Percentiles rank a stretch among this genome's conserved stretches.
phyloP scores from a whole-genome alignment of 2,888 invertebrate genomes.

The Xestia sexstrigata region DNA sequence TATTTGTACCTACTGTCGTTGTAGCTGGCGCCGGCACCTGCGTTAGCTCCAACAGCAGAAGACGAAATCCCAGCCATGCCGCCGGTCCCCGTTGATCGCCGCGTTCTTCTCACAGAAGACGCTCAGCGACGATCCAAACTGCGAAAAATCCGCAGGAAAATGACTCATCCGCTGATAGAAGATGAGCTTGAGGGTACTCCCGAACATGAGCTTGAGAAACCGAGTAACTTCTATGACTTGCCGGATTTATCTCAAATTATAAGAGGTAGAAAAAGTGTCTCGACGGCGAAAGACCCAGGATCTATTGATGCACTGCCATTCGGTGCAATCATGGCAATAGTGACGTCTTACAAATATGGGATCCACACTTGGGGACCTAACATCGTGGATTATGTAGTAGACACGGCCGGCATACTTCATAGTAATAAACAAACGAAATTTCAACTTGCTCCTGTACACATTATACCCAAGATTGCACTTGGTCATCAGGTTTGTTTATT shows the following conservation, averaged over 20 bases:
- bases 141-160: conserved; percentile 81
- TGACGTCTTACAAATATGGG: conserved; percentile 91
- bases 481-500: conserved; percentile 85
- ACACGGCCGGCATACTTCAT: conserved; percentile 84
- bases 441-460: conserved; percentile 89
- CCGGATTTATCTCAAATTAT: conserved; percentile 92
- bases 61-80: conserved; percentile 81
- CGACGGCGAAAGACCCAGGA: conserved; percentile 63
- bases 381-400: conserved; percentile 91
- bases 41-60: conserved; percentile 64
- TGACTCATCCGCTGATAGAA: conserved; percentile 82
- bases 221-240: conserved; percentile 90
- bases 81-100: conserved; percentile 79
- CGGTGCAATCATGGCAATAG: conserved; percentile 91
- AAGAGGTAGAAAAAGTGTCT: conserved; percentile 86
- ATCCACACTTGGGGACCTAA: conserved; percentile 91
- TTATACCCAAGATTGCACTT: conserved; percentile 91
- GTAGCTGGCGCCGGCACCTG: conserved; percentile 74
- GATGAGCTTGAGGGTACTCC: conserved; percentile 72
- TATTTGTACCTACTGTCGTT: conserved; percentile 23
- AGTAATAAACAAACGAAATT: conserved; percentile 83
- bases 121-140: conserved; percentile 81
- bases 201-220: conserved; percentile 89
- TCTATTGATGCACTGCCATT: conserved; percentile 87
- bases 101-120: conserved; percentile 83